Conservation (phyloP, 2,113 vertebrate species). For the Suncus etruscus region DNA sequence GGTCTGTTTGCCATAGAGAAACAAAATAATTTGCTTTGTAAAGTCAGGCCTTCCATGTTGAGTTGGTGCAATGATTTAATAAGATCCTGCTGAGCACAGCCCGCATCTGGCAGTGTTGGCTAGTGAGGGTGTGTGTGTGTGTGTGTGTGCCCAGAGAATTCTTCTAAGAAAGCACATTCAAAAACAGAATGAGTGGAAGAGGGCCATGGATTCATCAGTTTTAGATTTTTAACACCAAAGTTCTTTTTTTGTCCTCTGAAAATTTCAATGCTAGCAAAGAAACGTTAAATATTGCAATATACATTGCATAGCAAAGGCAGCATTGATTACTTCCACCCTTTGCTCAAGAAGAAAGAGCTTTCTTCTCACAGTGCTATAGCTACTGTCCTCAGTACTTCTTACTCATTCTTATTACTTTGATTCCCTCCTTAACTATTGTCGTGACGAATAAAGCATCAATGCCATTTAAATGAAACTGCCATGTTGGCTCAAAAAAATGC, state of each 20-base stretch:
- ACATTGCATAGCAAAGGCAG: background rate
- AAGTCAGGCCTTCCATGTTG: background rate
- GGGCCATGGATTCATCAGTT: background rate
- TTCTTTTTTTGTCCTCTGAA: slow-evolving; percentile 30
- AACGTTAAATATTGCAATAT: slow-evolving; percentile 15
- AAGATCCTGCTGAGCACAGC: background rate
- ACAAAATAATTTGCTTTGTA: background rate
- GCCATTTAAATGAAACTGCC: slow-evolving; percentile 23
- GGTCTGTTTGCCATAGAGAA: slow-evolving; percentile 15
- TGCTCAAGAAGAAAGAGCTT: slow-evolving; percentile 13
- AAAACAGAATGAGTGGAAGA: background rate
- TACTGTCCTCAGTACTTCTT: background rate
- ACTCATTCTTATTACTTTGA: background rate
- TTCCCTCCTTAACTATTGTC: background rate
- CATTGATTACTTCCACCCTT: slow-evolving; percentile 25
- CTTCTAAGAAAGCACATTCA: background rate
- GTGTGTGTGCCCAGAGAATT: no score
- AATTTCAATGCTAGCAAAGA: slow-evolving; percentile 24
- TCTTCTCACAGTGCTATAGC: background rate
- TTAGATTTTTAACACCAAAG: slow-evolving; percentile 11
- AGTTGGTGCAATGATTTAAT: background rate
- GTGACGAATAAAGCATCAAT: slow-evolving; percentile 17
- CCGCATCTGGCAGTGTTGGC: background rate
- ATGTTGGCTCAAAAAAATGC: background rate
- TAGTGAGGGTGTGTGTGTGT: no score